Conservation (phyloP, 2,113 vertebrate species). For the Gobio gobio region DNA sequence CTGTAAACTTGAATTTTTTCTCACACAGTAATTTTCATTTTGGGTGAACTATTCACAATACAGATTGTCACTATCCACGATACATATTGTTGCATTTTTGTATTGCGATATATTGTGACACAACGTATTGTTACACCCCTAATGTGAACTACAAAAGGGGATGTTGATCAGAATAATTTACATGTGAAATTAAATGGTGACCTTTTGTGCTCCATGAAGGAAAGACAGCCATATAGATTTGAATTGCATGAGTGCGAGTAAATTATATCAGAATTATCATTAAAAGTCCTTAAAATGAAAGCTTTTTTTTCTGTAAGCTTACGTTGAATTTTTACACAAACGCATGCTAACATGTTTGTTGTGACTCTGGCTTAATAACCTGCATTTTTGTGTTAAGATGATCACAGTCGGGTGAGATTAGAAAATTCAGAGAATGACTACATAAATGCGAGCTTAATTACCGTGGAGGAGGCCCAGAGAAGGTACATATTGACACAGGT, state of each 20-base stretch:
- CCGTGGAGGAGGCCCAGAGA: constrained; percentile 89
- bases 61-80: too few species aligned
- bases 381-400: constrained; percentile 77
- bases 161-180: neutral
- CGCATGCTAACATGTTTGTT: neutral
- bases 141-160: neutral
- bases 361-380: neutral
- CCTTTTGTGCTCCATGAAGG: neutral
- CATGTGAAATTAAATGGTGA: neutral
- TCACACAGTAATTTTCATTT: too few species aligned
- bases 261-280: neutral
- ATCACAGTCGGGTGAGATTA: constrained; percentile 96
- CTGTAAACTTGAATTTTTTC: too few species aligned
- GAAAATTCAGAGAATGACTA: constrained; percentile 94
- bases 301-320: neutral
- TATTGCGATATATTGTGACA: too few species aligned
- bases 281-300: neutral
- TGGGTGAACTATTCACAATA: too few species aligned
- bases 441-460: constrained; percentile 94
- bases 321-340: neutral
- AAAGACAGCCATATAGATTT: neutral
- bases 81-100: too few species aligned
- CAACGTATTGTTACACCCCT: too few species aligned
- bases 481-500: constrained; percentile 96
- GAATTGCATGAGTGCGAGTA: neutral